Conservation (phyloP, 2,797 vertebrate species). For the Micromesistius poutassou region DNA sequence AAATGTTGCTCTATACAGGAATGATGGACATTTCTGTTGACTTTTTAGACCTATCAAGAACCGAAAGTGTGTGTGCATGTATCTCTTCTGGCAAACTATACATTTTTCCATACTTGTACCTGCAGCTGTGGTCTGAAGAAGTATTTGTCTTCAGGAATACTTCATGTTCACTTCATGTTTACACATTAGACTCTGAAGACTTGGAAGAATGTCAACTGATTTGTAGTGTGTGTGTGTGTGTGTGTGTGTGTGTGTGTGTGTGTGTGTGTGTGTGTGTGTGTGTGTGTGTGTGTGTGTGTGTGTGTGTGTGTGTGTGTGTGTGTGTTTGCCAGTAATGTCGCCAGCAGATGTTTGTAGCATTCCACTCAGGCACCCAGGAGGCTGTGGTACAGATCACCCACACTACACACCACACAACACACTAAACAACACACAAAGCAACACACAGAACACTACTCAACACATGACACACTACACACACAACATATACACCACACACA, state of each 20-base stretch:
- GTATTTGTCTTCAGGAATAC: not conserved
- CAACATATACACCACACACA: too few species aligned
- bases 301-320: not conserved
- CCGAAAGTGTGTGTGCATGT: too few species aligned
- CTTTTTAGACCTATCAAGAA: too few species aligned
- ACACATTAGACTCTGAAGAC: not conserved
- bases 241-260: constrained; percentile 1
- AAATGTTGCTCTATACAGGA: not conserved
- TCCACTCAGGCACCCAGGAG: constrained; percentile 46
- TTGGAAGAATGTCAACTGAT: constrained; percentile 1
- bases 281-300: constrained; percentile 12
- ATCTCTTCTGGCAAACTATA: too few species aligned
- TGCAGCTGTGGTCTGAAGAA: not conserved
- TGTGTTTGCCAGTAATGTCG: constrained; percentile 50
- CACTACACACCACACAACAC: constrained; percentile 23
- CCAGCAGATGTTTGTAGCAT: constrained; percentile 67
- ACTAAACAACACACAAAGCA: not conserved
- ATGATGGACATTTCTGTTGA: not conserved
- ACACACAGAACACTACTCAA: not conserved
- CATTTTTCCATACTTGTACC: too few species aligned
- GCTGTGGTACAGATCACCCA: constrained; percentile 45
- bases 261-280: constrained; percentile 16
- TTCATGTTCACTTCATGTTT: not conserved
- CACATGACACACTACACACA: too few species aligned
- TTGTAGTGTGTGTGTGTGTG: constrained; percentile 15